These are phyloP conservation scores for Turnix velox DNA, from an alignment of 2,113 vertebrate genomes.

Conservation along the genomic window DNA sequence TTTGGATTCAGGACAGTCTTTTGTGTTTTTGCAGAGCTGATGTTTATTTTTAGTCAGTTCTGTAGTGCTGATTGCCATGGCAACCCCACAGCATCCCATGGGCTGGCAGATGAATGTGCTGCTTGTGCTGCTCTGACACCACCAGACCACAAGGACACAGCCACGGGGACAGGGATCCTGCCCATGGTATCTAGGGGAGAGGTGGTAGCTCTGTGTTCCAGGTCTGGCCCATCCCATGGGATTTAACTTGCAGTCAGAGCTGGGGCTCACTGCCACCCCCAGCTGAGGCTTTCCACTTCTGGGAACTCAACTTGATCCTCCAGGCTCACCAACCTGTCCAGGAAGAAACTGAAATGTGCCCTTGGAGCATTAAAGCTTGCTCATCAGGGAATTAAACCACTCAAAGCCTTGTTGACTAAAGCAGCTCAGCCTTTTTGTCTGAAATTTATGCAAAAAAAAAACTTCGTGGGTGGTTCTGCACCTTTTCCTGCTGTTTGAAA, in stretches of 20 bases:
- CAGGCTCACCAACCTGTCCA: not conserved
- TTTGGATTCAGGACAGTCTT: not conserved
- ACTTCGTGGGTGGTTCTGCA: not conserved
- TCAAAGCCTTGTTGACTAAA: not conserved
- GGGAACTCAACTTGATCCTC: not conserved
- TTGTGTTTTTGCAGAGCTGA: not conserved
- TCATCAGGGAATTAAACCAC: not conserved
- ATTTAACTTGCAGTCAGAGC: accelerated
- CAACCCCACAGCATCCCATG: not conserved
- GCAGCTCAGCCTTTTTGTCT: not conserved
- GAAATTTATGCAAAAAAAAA: not conserved
- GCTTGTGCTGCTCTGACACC: not conserved
- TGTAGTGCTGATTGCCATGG: not conserved
- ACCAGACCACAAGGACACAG: not conserved
- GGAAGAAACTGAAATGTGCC: not conserved
- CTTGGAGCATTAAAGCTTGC: not conserved
- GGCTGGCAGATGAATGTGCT: not conserved
- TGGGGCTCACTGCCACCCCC: not conserved
- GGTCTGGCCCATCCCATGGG: not conserved
- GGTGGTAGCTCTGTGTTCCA: accelerated
- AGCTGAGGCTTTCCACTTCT: accelerated
- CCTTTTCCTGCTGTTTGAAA: not conserved
- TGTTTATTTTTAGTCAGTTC: not conserved
- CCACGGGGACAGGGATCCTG: not conserved
- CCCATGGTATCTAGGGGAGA: accelerated